Percentiles rank a stretch among this genome's conserved stretches.
Conservation (phyloP, 2,797 vertebrate species). For the Tragelaphus oryx region DNA sequence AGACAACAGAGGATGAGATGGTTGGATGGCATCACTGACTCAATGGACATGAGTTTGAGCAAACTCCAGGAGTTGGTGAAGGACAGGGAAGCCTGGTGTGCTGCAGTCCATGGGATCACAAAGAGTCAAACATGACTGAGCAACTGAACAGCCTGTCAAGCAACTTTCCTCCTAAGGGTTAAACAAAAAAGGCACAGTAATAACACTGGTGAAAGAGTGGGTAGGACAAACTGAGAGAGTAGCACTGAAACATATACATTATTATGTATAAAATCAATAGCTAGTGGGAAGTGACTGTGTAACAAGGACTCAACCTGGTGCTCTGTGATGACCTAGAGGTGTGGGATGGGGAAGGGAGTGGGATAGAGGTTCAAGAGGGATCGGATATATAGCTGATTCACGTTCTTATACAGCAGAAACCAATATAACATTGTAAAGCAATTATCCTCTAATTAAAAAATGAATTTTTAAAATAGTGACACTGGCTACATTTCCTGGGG, state of each 20-base stretch:
- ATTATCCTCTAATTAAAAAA: background rate
- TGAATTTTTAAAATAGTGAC: background rate
- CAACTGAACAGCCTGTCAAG: background rate
- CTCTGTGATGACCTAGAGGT: background rate
- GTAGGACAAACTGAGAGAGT: background rate
- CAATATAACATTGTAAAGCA: background rate
- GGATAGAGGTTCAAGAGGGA: background rate
- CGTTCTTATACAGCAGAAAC: background rate
- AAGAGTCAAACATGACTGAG: background rate
- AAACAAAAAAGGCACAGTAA: background rate
- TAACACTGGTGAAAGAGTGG: background rate
- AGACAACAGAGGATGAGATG: background rate
- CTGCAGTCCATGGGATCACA: background rate
- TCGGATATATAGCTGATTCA: background rate
- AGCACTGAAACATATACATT: background rate
- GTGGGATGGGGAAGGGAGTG: background rate
- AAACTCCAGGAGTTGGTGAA: background rate
- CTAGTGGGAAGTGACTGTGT: background rate
- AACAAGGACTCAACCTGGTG: background rate
- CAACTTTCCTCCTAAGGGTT: background rate
- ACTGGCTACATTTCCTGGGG: background rate
- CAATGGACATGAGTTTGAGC: background rate
- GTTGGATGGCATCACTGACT: background rate
- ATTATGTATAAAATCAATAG: background rate
- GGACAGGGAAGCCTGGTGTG: background rate